These are phyloP conservation scores for Ifrita kowaldi DNA, from an alignment of 2,113 vertebrate species.

Conservation along the genomic window DNA sequence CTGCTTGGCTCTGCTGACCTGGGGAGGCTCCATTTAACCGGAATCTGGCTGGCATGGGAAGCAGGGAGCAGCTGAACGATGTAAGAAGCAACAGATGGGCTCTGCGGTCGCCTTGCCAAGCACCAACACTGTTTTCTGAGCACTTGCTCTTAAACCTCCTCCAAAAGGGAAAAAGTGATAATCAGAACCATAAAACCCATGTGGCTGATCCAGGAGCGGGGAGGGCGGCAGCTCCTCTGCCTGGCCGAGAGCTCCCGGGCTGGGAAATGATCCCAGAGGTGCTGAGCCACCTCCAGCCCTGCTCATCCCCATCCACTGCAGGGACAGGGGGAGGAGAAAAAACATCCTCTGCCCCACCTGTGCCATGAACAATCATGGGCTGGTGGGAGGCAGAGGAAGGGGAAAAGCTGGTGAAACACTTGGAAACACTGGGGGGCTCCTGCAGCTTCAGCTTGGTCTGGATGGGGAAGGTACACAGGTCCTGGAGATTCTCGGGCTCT, in stretches of 20 bases:
- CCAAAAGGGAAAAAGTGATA: background rate
- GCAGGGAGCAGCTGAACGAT: slow-evolving; percentile 18
- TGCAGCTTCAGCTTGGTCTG: background rate
- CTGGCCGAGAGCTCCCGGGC: background rate
- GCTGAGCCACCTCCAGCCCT: background rate
- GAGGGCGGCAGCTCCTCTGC: background rate
- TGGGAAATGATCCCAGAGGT: background rate
- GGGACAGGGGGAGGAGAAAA: fast-evolving
- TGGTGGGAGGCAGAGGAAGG: background rate
- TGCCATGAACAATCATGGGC: fast-evolving
- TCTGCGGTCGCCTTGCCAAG: slow-evolving; percentile 21
- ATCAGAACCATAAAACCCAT: background rate
- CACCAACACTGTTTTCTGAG: background rate
- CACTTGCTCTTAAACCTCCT: slow-evolving; percentile 13
- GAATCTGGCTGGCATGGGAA: slow-evolving; percentile 42
- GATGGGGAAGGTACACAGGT: background rate
- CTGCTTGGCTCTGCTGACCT: slow-evolving; percentile 8
- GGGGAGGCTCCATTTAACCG: slow-evolving; percentile 15
- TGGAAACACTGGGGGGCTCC: background rate
- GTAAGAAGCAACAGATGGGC: slow-evolving; percentile 59
- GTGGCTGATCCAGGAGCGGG: background rate
- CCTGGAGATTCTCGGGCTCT: background rate
- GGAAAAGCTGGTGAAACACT: background rate
- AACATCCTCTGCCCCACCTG: background rate
- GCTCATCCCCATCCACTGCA: background rate